Percentiles rank a stretch among this genome's conserved stretches.
These are phyloP conservation scores for Temnothorax nylanderi DNA, from an alignment of 1,140 invertebrate genomes.

Conservation along the genomic window DNA sequence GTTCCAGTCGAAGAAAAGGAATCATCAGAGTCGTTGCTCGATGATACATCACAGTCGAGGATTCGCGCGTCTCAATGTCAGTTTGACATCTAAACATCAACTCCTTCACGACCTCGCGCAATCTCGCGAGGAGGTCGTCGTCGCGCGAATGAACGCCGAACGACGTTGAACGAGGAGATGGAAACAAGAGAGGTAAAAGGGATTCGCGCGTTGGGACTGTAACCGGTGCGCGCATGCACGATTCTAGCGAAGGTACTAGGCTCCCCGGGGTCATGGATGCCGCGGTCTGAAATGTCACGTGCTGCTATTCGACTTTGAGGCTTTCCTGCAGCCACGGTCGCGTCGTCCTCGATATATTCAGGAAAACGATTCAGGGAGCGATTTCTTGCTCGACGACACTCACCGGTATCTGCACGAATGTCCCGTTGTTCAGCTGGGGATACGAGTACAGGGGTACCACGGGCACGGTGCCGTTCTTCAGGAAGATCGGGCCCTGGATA, in stretches of 20 bases:
- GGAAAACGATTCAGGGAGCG: background rate
- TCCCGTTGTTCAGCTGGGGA: conserved; percentile 92
- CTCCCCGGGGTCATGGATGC: conserved; percentile 64
- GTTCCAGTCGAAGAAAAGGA: background rate
- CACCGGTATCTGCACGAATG: conserved; percentile 94
- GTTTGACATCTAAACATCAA: conserved; percentile 12
- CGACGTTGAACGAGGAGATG: background rate
- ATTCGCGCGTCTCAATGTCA: conserved; percentile 66
- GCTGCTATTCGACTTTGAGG: conserved; percentile 58
- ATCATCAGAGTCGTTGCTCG: background rate
- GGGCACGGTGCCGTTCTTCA: conserved; percentile 92
- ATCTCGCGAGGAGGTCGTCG: background rate
- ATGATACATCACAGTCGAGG: background rate
- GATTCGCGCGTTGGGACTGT: background rate
- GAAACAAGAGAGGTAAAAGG: conserved; percentile 45
- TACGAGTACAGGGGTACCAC: conserved; percentile 95
- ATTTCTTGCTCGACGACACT: conserved; percentile 82
- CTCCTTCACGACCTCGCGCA: background rate
- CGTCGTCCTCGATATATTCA: conserved; percentile 3
- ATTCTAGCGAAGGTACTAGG: conserved; percentile 70
- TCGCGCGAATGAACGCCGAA: background rate
- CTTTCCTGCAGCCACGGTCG: conserved; percentile 53
- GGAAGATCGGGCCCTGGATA: conserved; percentile 92
- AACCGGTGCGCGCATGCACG: conserved; percentile 15
- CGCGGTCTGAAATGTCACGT: conserved; percentile 72